Percentiles rank a stretch among this genome's conserved stretches.
phyloP scores from a whole-genome alignment of 2,113 vertebrate genomes.

The Perognathus longimembris region DNA sequence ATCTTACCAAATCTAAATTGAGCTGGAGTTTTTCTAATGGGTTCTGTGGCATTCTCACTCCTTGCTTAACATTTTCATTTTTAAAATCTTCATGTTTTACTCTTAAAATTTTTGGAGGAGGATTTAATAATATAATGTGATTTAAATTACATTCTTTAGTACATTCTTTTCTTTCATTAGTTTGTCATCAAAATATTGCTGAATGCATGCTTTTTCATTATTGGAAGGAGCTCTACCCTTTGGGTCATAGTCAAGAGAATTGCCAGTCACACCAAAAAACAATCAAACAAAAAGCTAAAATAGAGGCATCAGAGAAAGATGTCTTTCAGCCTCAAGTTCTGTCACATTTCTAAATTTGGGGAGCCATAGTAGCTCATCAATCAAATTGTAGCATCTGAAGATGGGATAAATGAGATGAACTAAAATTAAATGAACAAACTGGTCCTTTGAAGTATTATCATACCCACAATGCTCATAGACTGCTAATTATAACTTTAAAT shows the following conservation, averaged over 20 bases:
- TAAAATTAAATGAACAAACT: not conserved
- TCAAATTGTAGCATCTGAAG: not conserved
- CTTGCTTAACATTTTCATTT: not conserved
- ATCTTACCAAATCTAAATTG: no score
- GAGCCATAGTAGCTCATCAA: not conserved
- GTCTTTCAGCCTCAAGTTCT: not conserved
- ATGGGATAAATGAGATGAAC: not conserved
- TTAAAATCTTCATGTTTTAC: not conserved
- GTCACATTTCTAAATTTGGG: not conserved
- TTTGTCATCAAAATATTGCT: not conserved
- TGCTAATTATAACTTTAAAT: not conserved
- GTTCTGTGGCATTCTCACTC: not conserved
- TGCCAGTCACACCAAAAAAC: no score
- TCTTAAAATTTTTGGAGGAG: not conserved
- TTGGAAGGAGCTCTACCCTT: not conserved
- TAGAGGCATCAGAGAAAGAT: not conserved
- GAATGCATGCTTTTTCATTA: not conserved
- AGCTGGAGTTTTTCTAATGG: not conserved
- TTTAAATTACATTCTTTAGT: not conserved
- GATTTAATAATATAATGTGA: not conserved
- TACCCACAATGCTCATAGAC: not conserved
- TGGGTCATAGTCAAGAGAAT: no score
- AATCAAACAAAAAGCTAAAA: no score
- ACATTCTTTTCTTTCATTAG: not conserved
- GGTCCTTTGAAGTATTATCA: not conserved